phyloP scores from a whole-genome alignment of 2,113 vertebrate species.

The Elephantulus edwardii region DNA sequence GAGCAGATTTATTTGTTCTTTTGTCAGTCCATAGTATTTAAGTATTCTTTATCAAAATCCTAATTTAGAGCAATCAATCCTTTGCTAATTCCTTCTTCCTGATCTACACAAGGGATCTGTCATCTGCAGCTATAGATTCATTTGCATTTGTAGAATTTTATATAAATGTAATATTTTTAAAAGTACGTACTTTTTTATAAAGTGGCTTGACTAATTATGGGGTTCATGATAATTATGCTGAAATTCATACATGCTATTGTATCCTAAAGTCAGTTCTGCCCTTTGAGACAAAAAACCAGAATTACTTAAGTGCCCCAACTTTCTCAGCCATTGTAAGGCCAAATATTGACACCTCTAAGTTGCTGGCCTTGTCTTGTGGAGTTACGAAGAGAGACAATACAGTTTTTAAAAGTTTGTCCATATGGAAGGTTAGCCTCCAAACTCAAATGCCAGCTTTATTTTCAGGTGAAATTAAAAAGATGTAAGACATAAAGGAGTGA shows the following conservation, averaged over 20 bases:
- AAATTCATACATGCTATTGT: neutral
- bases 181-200: neutral
- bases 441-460: neutral
- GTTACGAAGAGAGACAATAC: neutral
- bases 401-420: neutral
- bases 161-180: neutral
- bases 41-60: no score
- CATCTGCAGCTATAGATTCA: neutral
- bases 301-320: neutral
- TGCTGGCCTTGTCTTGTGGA: no score
- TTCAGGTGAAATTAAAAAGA: neutral
- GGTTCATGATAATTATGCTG: neutral
- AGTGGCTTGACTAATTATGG: neutral
- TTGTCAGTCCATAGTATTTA: no score
- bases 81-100: neutral
- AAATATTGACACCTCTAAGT: neutral
- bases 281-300: neutral
- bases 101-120: neutral
- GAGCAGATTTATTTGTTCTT: no score
- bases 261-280: neutral
- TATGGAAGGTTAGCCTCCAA: no score
- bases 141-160: neutral
- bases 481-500: neutral
- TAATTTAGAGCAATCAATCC: no score
- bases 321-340: neutral